phyloP scores from a whole-genome alignment of 2,797 vertebrate genomes.

The Acestrorhynchus altus region DNA sequence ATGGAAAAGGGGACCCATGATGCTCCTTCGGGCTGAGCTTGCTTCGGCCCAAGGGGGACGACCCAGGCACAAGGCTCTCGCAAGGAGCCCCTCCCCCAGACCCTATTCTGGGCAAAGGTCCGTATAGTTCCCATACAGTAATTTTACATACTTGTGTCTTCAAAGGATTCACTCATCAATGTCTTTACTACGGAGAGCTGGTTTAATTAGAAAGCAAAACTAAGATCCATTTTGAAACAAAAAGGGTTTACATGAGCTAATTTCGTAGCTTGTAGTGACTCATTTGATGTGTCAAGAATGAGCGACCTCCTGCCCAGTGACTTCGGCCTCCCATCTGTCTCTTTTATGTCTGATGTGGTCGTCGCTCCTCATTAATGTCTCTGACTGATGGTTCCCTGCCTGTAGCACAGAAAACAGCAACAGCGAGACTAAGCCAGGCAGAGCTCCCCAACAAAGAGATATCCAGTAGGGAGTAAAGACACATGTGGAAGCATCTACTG shows the following conservation, averaged over 20 bases:
- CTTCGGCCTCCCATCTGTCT: not conserved
- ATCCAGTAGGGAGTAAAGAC: not conserved
- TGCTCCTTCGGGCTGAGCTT: too few species aligned
- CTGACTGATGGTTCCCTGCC: slow-evolving; percentile 21
- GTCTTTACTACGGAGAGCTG: not conserved
- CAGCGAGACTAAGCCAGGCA: slow-evolving; percentile 3
- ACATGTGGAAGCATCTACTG: not conserved
- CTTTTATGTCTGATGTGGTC: not conserved
- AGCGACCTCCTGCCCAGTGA: not conserved
- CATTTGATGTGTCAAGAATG: not conserved
- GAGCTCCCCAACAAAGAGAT: slow-evolving; percentile 17
- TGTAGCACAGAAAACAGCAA: slow-evolving; percentile 33
- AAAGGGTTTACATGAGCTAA: not conserved
- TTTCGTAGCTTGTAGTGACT: not conserved
- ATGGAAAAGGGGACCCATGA: too few species aligned
- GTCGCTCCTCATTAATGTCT: slow-evolving; percentile 36
- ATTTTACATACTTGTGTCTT: too few species aligned
- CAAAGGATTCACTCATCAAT: not conserved
- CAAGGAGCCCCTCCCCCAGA: too few species aligned
- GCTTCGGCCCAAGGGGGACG: too few species aligned
- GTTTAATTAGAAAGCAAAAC: not conserved
- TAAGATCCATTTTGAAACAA: not conserved
- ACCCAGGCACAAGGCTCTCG: too few species aligned
- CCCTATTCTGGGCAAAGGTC: too few species aligned
- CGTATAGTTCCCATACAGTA: too few species aligned